phyloP scores from a whole-genome alignment of 2,113 vertebrate species.

The Natator depressus region DNA sequence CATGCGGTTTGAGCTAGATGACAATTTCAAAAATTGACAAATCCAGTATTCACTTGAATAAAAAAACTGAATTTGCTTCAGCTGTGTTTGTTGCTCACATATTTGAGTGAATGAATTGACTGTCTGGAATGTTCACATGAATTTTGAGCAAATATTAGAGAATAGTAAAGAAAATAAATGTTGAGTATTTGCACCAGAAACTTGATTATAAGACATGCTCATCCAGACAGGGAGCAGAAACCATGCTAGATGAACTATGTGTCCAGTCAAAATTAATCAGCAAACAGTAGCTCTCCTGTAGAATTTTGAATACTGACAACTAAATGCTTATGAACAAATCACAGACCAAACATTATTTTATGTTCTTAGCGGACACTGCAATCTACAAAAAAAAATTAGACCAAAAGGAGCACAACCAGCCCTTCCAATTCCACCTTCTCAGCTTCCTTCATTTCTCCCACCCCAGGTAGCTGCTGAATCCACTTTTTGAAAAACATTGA shows the following conservation, averaged over 20 bases:
- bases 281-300: not conserved
- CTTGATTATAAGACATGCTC: not conserved
- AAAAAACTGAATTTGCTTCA: not conserved
- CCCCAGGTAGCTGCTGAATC: not conserved
- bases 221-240: not conserved
- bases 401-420: not conserved
- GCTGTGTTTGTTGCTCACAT: slow-evolving; percentile 6
- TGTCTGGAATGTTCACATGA: not conserved
- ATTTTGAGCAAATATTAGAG: not conserved
- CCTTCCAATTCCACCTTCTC: not conserved
- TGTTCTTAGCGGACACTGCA: not conserved
- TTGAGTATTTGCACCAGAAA: not conserved
- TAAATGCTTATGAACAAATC: not conserved
- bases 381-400: not conserved
- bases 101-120: not conserved
- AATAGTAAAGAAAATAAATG: not conserved
- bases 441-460: not conserved
- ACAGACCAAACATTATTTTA: not conserved
- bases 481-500: not conserved
- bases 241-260: not conserved
- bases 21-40: not conserved
- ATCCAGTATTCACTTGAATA: not conserved
- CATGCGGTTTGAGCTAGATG: not conserved
- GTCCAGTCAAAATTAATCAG: not conserved
- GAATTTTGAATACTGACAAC: not conserved